Evolutionary conservation across 2,113 vertebrate species (phyloP).

Genomic region (Cichladusa arquata): DNA sequence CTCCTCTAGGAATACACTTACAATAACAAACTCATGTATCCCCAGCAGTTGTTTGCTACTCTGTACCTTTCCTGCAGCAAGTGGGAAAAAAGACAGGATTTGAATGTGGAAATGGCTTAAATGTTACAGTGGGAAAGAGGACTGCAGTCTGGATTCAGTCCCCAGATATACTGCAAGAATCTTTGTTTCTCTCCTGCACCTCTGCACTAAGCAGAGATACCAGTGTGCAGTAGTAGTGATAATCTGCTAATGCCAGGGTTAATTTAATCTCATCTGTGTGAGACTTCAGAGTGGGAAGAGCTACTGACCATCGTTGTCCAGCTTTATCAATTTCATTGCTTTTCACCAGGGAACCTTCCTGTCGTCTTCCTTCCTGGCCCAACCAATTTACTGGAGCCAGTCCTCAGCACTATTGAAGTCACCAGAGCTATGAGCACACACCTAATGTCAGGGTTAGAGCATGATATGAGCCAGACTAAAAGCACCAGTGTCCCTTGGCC

Average conservation of each 20-base stretch:
- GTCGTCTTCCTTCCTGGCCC: not conserved
- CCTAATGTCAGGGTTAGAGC: not conserved
- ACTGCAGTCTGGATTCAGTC: accelerated
- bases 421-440: not conserved
- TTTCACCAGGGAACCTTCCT: not conserved
- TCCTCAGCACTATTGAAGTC: not conserved
- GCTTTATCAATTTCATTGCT: not conserved
- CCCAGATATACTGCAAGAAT: not conserved
- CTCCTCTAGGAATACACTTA: not conserved
- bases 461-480: not conserved
- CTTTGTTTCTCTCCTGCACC: not conserved
- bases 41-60: constrained; percentile 19
- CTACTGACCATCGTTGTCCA: not conserved
- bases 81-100: not conserved
- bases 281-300: not conserved
- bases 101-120: not conserved
- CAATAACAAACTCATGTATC: constrained; percentile 23
- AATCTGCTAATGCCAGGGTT: not conserved
- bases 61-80: not conserved
- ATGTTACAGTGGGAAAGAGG: not conserved
- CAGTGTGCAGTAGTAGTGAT: not conserved
- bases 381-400: not conserved
- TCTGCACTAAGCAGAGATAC: not conserved
- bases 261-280: not conserved
- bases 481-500: not conserved